These are phyloP conservation scores for Scylla paramamosain DNA, from an alignment of 1,140 invertebrate genomes.

Conservation along the genomic window DNA sequence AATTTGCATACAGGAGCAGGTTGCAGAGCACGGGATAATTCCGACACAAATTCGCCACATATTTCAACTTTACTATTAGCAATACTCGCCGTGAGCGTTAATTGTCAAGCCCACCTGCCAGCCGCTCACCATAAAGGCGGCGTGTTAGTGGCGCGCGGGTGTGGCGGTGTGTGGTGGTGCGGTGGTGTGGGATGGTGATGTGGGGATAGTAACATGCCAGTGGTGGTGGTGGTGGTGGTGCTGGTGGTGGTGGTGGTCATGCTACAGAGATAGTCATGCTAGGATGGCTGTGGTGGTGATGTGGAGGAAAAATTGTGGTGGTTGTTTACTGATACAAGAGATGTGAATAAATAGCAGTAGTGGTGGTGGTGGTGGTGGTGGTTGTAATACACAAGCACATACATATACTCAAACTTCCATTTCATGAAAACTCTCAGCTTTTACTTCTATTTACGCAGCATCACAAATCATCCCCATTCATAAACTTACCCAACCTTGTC, in stretches of 20 bases:
- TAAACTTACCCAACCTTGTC: no score
- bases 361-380: not conserved
- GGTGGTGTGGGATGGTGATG: not conserved
- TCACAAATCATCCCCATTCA: no score
- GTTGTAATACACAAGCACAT: no score
- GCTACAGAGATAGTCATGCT: not conserved
- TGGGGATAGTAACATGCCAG: not conserved
- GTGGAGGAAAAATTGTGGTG: not conserved
- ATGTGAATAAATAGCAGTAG: not conserved
- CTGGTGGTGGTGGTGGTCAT: not conserved
- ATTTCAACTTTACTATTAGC: conserved; percentile 69
- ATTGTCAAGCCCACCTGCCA: conserved; percentile 9
- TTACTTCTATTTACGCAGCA: no score
- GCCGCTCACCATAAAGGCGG: not conserved
- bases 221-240: not conserved
- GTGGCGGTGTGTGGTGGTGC: not conserved
- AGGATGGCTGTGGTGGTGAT: not conserved
- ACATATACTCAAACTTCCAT: no score
- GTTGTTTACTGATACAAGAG: not conserved
- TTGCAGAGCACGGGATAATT: conserved; percentile 48
- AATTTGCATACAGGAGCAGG: conserved; percentile 64
- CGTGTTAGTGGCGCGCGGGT: not conserved
- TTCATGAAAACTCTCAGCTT: no score
- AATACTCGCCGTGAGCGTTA: conserved; percentile 61
- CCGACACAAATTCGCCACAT: conserved; percentile 61